Evolutionary conservation across 2,888 invertebrate species (phyloP), one percentile per base, ranked within the genome.

Genomic region (Pyrrhosoma nymphula): DNA sequence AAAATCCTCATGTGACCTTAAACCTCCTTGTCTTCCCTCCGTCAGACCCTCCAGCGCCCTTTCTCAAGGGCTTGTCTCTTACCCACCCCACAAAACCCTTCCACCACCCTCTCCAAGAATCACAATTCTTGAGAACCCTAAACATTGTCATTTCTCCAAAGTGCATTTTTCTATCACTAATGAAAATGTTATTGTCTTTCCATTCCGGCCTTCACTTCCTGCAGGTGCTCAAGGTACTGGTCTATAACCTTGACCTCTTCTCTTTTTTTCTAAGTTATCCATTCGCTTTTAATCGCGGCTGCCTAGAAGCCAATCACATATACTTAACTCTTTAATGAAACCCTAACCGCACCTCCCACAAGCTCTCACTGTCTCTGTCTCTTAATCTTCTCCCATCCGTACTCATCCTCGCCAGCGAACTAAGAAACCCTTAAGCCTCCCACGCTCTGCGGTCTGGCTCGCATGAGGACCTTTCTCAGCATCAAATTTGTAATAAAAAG

Each of bases 191-290:
- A 95, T 97, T 97, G 97, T 97, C 96, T 97, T 97, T 97, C 95
- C 95, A 95, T 95, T 95, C 95, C 95, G 95, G 97, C 96, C 96
- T 96, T 97, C 96, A 96, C 95, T 96, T 95, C 95, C 96, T 96
- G 95, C 97, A 97, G 97, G 97, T 97, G 97, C 97, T 97, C 97
- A 97, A 97, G 97, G 97, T 97, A 97, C 96, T 97, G 93, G 93
- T 93, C 93, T 89, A 89, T 26, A 56, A 89, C 89, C 93, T 93
- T 93, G 93, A 91, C 23, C 69, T 93, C 93, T 89, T 47, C 14
- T 89, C 56, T 89, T 56, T 89, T 89, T 56, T 89, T n/a, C 39
- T 89, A 47, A 47, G 96, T 96, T 96, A 95, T 95, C 95, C 93
- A 75, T 96, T 93, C 88, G 95, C 95, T 95, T 96, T 93, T 60